Base-by-base conservation (phyloP, 2,113 vertebrate species). In the Pseudorasbora parva region DNA sequence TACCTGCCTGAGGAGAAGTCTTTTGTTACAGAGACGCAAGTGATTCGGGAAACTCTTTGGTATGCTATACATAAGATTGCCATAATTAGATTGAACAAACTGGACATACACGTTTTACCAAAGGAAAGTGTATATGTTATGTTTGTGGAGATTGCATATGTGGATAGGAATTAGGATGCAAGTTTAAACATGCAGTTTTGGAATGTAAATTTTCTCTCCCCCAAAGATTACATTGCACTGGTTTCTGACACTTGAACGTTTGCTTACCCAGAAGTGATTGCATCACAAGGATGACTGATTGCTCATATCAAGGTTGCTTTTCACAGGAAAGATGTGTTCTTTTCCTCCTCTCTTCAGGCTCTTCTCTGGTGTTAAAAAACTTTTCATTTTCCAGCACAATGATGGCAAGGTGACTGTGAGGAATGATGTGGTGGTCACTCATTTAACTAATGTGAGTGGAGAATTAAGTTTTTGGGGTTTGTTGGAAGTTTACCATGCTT, bases 31-130 rank as follows among this genome's bases (percentile, higher is more conserved):
- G 97, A 99, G 93, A 96, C 96, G 0, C 98, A 99, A 90, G 96
- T 97, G 71, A 97, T 99, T 89, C 92, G 97, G 72, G 98, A 99
- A 93, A 98, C 96, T 0, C 88, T 99, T 56, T 98, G 98, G 97
- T 99, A 92, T 96, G 96, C 88, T 69, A 43, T 59, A 3, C 23
- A 3, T 59, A n/a, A 47, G 8, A 30, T 82, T 82, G 37, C 78
- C 19, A 10, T 56, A 21, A 11, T 75, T 59, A 9, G 8, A 82
- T 27, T 43, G 25, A 62, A 17, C 49, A 47, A 17, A n/a, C 57
- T 25, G 27, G 56, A 37, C 17, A 60, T 15, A 33, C 21, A 45
- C 25, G 5, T 21, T 45, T 56, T 82, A 45, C 21, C 30, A 78
- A 59, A 43, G n/a, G 19, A 37, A 59, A 25, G 7, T 43, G 1